A percentile compares a stretch with the other conserved stretches of the same genome.
Conservation (phyloP, 53 echinoderm and acorn worm species). For the Astropecten irregularis region DNA sequence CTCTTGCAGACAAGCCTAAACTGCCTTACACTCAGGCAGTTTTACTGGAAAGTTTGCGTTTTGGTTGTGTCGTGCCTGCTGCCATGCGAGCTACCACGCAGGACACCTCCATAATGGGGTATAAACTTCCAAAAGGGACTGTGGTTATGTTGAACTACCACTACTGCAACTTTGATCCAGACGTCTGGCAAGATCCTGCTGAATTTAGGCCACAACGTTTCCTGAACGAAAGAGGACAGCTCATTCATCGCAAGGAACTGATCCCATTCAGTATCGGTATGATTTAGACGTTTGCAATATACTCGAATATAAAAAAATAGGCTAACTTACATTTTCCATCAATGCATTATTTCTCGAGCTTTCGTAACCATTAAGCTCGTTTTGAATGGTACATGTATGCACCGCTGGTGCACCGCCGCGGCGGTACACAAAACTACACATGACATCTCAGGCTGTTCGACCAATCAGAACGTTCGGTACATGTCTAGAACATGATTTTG, state of each 20-base stretch:
- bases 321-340: too few relatives aligned
- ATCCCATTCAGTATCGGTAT: conserved; percentile 57
- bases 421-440: too few relatives aligned
- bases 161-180: conserved; percentile 42
- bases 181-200: conserved; percentile 58
- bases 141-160: conserved; percentile 76
- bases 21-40: conserved; percentile 68
- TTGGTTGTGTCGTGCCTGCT: conserved; percentile 52
- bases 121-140: conserved; percentile 54
- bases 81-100: conserved; percentile 54
- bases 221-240: conserved; percentile 51
- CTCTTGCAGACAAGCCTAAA: conserved; percentile 30
- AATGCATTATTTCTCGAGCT: too few relatives aligned
- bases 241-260: conserved; percentile 29
- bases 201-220: conserved; percentile 75
- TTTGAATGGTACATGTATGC: too few relatives aligned
- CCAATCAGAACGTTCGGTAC: too few relatives aligned
- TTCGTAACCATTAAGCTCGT: too few relatives aligned
- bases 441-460: too few relatives aligned
- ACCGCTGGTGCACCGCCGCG: too few relatives aligned
- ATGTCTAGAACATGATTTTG: too few relatives aligned
- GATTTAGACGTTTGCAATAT: too few relatives aligned
- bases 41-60: conserved; percentile 51
- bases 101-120: conserved; percentile 42
- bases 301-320: too few relatives aligned